phyloP scores from a whole-genome alignment of 2,797 vertebrate species.

The Enteromius argenteus region DNA sequence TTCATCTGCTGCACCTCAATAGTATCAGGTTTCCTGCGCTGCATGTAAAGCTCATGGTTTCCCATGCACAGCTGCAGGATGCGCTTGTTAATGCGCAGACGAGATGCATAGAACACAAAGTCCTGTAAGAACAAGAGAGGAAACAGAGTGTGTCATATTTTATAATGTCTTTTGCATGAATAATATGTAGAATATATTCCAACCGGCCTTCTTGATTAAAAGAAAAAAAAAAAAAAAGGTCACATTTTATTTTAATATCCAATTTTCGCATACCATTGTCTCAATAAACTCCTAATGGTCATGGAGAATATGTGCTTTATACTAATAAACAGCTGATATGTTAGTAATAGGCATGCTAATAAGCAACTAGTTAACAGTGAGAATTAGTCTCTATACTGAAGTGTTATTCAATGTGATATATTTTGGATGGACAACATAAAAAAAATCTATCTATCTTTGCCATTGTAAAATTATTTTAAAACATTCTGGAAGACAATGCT shows the following conservation, averaged over 20 bases:
- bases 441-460: too few species aligned
- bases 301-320: too few species aligned
- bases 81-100: constrained; percentile 91
- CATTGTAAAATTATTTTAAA: not conserved
- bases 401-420: not conserved
- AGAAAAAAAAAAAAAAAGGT: not conserved
- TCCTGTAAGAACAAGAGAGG: constrained; percentile 77
- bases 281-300: too few species aligned
- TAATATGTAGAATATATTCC: not conserved
- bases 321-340: too few species aligned
- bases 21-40: constrained; percentile 90
- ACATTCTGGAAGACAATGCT: not conserved
- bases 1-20: constrained; percentile 99
- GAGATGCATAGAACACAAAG: constrained; percentile 91
- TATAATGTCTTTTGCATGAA: not conserved
- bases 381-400: too few species aligned
- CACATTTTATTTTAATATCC: not conserved
- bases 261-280: too few species aligned
- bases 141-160: constrained; percentile 4
- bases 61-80: constrained; percentile 95
- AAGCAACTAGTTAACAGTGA: too few species aligned
- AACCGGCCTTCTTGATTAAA: not conserved
- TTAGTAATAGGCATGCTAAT: too few species aligned
- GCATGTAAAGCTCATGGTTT: constrained; percentile 94
- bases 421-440: not conserved